Evolutionary conservation across 2,888 invertebrate genomes (phyloP), one percentile per base, ranked within the genome.

Genomic region (Drosophila lutescens): DNA sequence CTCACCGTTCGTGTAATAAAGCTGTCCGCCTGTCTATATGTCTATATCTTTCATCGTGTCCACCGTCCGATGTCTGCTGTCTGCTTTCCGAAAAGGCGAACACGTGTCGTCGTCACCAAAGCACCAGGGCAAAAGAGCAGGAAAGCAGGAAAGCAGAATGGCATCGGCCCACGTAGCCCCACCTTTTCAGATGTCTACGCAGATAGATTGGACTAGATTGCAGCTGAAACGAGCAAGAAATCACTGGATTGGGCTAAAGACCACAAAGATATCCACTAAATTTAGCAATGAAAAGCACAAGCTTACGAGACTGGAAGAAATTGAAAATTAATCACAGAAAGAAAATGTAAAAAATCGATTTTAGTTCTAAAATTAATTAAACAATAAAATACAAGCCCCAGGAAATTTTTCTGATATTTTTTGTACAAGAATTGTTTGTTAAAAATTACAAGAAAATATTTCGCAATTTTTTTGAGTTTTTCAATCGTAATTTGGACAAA

Each of bases 101-200:
- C 79, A 78, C 76, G 87, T 86, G 89, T 87, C 88, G 89, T 76
- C 82, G 87, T 84, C 89, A 82, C 85, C 54, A 63, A 53, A 34
- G 54, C 78, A 79, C 61, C 79, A 73, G 12, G 69, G 76, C 62
- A 58, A 23, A 30, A 47, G 38, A 62, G 58, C 47, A 57, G 46
- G 13, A 20, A 46, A 40, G 56, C 47, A 56, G 36, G 32, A 46
- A 17, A 38, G 44, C 65, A 65, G 38, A 49, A 49, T 17, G 4
- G 46, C 61, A 61, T 47, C 66, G 30, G 54, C 66, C 66, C 66
- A 66, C 66, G 66, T 66, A 67, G 80, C 75, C 83, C 77, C 77
- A 82, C 86, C 86, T 80, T 67, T 66, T 46, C 38, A 67, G 80
- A 81, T 81, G 80, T 71, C 76, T 76, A 47, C 66, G 66, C 68